Percentiles rank a stretch among this genome's conserved stretches.
Evolutionary conservation across 1,140 invertebrate genomes (phyloP).

Genomic region (Musca domestica): DNA sequence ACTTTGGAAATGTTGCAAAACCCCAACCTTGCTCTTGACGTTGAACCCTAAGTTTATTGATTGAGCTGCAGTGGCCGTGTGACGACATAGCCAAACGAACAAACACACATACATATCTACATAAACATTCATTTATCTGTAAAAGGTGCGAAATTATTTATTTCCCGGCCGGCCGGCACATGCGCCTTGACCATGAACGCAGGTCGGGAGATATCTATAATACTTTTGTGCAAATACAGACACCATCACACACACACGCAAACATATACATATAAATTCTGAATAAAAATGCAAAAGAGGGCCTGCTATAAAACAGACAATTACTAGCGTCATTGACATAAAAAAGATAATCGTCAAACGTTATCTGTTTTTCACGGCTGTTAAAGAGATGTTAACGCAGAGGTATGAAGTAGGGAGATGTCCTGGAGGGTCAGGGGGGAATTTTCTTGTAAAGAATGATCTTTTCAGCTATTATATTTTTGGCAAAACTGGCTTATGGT

Average conservation of each 20-base stretch:
- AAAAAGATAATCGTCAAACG: neutral
- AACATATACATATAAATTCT: neutral
- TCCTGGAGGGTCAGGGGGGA: no score
- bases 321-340: constrained; percentile 8
- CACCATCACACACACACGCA: neutral
- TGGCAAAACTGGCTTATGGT: no score
- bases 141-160: no score
- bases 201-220: neutral
- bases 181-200: constrained; percentile 40
- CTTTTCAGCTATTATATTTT: no score
- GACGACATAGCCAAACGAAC: neutral
- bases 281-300: neutral
- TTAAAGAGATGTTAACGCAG: no score
- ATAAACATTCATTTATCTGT: no score
- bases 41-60: constrained; percentile 50
- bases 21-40: constrained; percentile 51
- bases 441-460: no score
- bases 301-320: no score
- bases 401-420: no score
- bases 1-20: neutral
- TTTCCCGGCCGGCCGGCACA: constrained; percentile 28
- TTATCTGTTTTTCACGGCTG: no score
- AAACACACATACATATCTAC: neutral
- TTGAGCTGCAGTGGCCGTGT: constrained; percentile 26
- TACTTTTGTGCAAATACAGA: neutral